These are phyloP conservation scores for Anarsia innoxiella DNA, from an alignment of 2,888 invertebrate species.

Conservation along the genomic window DNA sequence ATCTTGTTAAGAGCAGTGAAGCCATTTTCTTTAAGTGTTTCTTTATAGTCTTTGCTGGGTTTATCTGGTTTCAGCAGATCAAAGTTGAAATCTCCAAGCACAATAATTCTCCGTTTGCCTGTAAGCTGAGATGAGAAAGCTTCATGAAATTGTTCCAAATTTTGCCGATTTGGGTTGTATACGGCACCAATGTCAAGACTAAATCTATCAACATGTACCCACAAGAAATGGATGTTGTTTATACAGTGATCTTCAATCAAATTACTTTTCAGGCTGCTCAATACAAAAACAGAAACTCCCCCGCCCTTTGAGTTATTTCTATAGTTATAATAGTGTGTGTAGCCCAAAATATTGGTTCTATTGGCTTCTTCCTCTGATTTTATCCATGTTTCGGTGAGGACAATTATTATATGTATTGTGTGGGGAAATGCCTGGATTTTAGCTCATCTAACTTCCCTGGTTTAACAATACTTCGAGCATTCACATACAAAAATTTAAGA, in stretches of 20 bases:
- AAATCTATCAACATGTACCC: slow-evolving; percentile 17
- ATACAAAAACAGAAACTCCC: slow-evolving; percentile 21
- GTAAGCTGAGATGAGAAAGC: slow-evolving; percentile 14
- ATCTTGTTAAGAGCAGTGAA: neutral
- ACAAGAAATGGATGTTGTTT: slow-evolving; percentile 20
- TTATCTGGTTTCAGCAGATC: slow-evolving; percentile 13
- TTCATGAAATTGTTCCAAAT: slow-evolving; percentile 14
- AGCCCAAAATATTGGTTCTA: slow-evolving; percentile 11
- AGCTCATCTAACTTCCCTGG: slow-evolving; percentile 22
- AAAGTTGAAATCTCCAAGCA: slow-evolving; percentile 19
- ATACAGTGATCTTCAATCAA: slow-evolving; percentile 13
- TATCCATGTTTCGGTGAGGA: slow-evolving; percentile 22
- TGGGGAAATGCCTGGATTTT: slow-evolving; percentile 14
- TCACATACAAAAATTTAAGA: slow-evolving; percentile 19
- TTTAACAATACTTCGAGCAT: slow-evolving; percentile 20
- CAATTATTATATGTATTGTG: slow-evolving; percentile 14
- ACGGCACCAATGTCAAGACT: slow-evolving; percentile 17
- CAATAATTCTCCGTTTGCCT: slow-evolving; percentile 14
- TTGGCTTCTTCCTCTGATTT: slow-evolving; percentile 12
- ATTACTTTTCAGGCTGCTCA: slow-evolving; percentile 17
- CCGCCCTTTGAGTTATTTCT: slow-evolving; percentile 19
- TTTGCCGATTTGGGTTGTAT: slow-evolving; percentile 19
- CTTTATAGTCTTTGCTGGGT: no score
- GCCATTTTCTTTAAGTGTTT: slow-evolving; percentile 5
- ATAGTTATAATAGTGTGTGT: slow-evolving; percentile 20